Conservation (phyloP, 2,888 invertebrate genomes). For the Eupsilia transversa region DNA sequence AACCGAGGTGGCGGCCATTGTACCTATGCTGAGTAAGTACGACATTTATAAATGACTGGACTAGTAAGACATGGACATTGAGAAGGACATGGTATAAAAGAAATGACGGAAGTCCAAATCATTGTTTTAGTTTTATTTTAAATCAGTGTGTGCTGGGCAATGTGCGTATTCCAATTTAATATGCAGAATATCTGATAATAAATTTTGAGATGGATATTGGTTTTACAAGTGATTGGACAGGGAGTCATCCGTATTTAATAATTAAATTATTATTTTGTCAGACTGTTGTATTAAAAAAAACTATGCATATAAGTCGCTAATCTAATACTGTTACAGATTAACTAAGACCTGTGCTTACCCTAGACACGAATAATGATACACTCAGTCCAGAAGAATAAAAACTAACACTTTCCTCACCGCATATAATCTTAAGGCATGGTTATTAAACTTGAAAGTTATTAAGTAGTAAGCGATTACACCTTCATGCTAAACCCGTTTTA, state of each 20-base stretch:
- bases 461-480: slow-evolving; percentile 55
- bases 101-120: slow-evolving; percentile 46
- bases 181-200: not conserved
- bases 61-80: slow-evolving; percentile 79
- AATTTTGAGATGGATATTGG: not conserved
- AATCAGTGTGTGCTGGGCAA: slow-evolving; percentile 15
- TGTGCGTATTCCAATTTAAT: slow-evolving; percentile 16
- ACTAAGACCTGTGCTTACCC: not conserved
- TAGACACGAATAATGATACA: slow-evolving; percentile 7
- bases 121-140: slow-evolving; percentile 46
- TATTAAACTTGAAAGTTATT: slow-evolving; percentile 63
- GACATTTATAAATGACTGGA: slow-evolving; percentile 83
- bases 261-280: not conserved
- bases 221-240: not conserved
- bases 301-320: not conserved
- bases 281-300: not conserved
- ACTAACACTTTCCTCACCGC: slow-evolving; percentile 30
- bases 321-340: not conserved
- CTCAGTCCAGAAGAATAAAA: slow-evolving; percentile 10
- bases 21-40: slow-evolving; percentile 86
- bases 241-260: not conserved
- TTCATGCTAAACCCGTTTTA: slow-evolving; percentile 51
- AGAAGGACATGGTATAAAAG: slow-evolving; percentile 73
- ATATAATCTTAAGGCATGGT: slow-evolving; percentile 53
- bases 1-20: slow-evolving; percentile 87